Conservation (phyloP, 2,113 vertebrate species). For the Cololabis saira region DNA sequence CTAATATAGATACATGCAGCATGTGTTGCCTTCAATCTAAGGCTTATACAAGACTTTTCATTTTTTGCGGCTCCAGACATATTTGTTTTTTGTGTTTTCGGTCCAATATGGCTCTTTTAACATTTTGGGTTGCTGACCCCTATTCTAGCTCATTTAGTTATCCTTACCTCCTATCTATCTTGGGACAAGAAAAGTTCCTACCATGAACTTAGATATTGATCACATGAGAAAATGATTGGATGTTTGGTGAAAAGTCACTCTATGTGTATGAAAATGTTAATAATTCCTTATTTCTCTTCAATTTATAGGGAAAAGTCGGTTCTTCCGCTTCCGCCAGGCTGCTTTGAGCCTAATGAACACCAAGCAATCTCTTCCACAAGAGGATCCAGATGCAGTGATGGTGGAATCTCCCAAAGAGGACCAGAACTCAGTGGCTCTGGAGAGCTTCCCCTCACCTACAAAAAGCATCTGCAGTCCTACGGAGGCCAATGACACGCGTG, state of each 20-base stretch:
- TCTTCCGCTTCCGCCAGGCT: constrained; percentile 93
- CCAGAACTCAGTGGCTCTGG: constrained; percentile 90
- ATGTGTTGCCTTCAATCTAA: too few relatives aligned
- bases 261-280: neutral
- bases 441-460: constrained; percentile 91
- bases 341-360: constrained; percentile 89
- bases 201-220: too few relatives aligned
- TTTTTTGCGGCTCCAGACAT: too few relatives aligned
- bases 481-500: constrained; percentile 93
- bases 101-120: too few relatives aligned
- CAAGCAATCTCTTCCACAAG: constrained; percentile 95
- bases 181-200: too few relatives aligned
- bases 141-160: too few relatives aligned
- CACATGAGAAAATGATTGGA: too few relatives aligned
- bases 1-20: too few relatives aligned
- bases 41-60: too few relatives aligned
- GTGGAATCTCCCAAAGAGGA: constrained; percentile 92
- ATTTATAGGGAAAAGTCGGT: constrained; percentile 82
- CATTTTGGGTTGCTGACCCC: too few relatives aligned
- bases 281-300: neutral
- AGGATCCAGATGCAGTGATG: constrained; percentile 95
- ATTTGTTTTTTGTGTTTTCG: too few relatives aligned
- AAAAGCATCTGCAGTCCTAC: constrained; percentile 91
- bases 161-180: too few relatives aligned
- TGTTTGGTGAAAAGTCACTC: neutral